phyloP scores from a whole-genome alignment of 2,888 invertebrate genomes.

The Pyrocoelia pectoralis region DNA sequence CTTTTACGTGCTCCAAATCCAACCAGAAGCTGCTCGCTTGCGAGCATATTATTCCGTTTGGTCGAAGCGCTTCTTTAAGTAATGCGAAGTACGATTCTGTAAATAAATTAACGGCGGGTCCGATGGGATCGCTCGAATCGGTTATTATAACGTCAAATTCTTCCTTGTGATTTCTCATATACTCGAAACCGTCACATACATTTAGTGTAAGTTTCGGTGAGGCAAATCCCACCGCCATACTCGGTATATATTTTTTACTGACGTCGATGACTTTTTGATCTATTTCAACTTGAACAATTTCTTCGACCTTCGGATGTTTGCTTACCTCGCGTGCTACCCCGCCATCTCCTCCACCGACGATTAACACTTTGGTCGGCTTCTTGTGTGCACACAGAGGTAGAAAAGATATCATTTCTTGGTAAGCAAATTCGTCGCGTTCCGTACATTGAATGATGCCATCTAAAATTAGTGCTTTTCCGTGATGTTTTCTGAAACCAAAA shows the following conservation, averaged over 20 bases:
- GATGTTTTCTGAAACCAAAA: conserved; percentile 67
- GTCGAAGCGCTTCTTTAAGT: conserved; percentile 83
- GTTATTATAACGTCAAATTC: conserved; percentile 98
- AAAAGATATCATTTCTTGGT: conserved; percentile 98
- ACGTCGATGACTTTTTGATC: conserved; percentile 91
- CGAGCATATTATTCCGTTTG: conserved; percentile 92
- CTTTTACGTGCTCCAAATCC: conserved; percentile 77
- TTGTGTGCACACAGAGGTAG: conserved; percentile 91
- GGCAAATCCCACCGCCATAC: conserved; percentile 88
- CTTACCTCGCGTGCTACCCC: conserved; percentile 95
- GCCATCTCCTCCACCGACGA: conserved; percentile 98
- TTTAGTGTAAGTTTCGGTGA: conserved; percentile 80
- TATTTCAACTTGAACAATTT: conserved; percentile 85
- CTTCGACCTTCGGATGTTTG: conserved; percentile 89
- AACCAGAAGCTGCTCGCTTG: conserved; percentile 86
- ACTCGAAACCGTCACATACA: conserved; percentile 93
- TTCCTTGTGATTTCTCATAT: conserved; percentile 82
- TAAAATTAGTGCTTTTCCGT: conserved; percentile 87
- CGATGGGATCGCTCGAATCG: conserved; percentile 97
- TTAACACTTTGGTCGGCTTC: conserved; percentile 88
- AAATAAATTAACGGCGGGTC: conserved; percentile 72
- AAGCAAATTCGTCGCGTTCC: conserved; percentile 94
- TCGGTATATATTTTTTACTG: conserved; percentile 87
- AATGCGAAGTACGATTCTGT: conserved; percentile 63
- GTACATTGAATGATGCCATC: conserved; percentile 98